Conservation (phyloP, 2,113 vertebrate genomes). For the Plecturocebus donacophilus region DNA sequence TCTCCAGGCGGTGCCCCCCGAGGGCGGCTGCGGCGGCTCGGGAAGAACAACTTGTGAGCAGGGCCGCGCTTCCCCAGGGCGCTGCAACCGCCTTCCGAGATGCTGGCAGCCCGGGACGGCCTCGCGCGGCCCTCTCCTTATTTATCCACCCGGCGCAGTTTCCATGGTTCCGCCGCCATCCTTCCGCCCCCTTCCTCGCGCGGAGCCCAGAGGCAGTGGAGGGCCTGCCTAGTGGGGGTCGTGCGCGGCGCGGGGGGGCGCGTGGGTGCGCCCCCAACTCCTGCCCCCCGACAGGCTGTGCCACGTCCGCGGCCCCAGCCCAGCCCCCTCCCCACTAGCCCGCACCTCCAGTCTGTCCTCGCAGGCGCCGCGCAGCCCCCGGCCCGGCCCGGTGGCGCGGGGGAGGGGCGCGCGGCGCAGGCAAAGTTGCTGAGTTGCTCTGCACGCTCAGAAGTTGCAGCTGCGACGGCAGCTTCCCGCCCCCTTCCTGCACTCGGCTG, state of each 20-base stretch:
- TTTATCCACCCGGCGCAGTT: constrained; percentile 31
- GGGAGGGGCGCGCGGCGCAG: constrained; percentile 64
- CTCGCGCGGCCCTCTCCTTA: not conserved
- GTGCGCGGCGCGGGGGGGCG: no score
- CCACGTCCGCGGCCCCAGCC: not conserved
- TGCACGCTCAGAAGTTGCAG: constrained; percentile 65
- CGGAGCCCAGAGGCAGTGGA: not conserved
- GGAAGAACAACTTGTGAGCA: not conserved
- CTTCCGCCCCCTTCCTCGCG: constrained; percentile 34
- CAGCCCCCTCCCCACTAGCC: not conserved
- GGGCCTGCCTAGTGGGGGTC: not conserved
- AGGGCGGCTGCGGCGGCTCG: not conserved
- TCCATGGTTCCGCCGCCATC: constrained; percentile 59
- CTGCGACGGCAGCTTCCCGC: constrained; percentile 54
- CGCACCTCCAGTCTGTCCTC: not conserved
- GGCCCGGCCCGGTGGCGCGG: constrained; percentile 19
- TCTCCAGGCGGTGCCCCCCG: not conserved
- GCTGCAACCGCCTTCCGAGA: constrained; percentile 30
- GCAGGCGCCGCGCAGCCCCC: not conserved
- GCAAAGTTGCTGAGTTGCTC: constrained; percentile 67
- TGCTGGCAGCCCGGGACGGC: constrained; percentile 9
- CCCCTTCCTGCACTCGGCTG: constrained; percentile 59
- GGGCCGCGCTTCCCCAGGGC: not conserved
- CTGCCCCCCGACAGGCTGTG: not conserved
- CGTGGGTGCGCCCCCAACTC: not conserved